A percentile compares a stretch with the other conserved stretches of the same genome.
Conservation (phyloP, 2,888 invertebrate species). For the Macropis europaea region DNA sequence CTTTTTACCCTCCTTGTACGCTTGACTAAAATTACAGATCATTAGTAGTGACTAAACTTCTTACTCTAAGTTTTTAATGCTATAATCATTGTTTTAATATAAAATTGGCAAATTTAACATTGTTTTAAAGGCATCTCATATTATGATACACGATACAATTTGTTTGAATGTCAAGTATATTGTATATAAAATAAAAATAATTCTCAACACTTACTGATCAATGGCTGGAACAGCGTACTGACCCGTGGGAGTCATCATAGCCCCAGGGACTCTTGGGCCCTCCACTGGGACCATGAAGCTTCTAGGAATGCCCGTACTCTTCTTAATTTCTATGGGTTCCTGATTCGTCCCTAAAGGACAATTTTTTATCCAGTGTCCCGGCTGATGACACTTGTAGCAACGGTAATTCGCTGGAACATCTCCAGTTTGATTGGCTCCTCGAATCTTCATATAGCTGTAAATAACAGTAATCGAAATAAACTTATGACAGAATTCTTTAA, state of each 20-base stretch:
- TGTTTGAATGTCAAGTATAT: too few relatives aligned
- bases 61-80: too few relatives aligned
- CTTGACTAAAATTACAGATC: slow-evolving; percentile 87
- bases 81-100: too few relatives aligned
- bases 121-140: too few relatives aligned
- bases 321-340: slow-evolving; percentile 90
- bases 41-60: too few relatives aligned
- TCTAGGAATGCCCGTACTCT: slow-evolving; percentile 98
- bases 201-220: slow-evolving; percentile 90
- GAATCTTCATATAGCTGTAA: slow-evolving; percentile 91
- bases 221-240: slow-evolving; percentile 93
- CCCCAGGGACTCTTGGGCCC: slow-evolving; percentile 93
- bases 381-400: slow-evolving; percentile 96
- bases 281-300: slow-evolving; percentile 98
- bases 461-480: background rate
- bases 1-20: slow-evolving; percentile 88
- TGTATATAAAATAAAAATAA: too few relatives aligned
- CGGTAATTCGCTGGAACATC: slow-evolving; percentile 95
- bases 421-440: slow-evolving; percentile 93
- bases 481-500: too few relatives aligned
- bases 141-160: too few relatives aligned
- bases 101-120: too few relatives aligned
- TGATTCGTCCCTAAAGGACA: slow-evolving; percentile 88
- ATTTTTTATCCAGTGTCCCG: slow-evolving; percentile 98
- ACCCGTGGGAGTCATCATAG: slow-evolving; percentile 93